A percentile compares a stretch with the other conserved stretches of the same genome.
These are phyloP conservation scores for Heterochromis multidens DNA, from an alignment of 2,113 vertebrate species.

Conservation along the genomic window DNA sequence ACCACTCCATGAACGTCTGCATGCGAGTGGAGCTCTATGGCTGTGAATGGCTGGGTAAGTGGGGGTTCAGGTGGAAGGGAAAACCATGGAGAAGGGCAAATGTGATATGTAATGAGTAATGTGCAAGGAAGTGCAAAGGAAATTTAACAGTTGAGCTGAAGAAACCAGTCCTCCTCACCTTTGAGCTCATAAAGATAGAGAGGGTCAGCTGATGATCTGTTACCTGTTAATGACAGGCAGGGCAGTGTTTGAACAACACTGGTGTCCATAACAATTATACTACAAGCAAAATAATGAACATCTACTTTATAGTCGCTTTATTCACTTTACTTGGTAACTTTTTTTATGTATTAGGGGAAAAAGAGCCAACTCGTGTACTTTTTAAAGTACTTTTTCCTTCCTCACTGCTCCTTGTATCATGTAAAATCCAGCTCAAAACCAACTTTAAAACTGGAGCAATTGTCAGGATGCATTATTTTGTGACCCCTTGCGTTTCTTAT, in stretches of 20 bases:
- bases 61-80: background rate
- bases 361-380: background rate
- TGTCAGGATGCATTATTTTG: background rate
- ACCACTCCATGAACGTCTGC: constrained; percentile 96
- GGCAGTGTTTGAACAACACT: background rate
- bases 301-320: background rate
- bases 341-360: background rate
- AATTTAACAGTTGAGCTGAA: background rate
- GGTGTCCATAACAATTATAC: background rate
- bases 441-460: background rate
- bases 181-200: constrained; percentile 33
- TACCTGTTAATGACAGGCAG: background rate
- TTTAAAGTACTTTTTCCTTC: background rate
- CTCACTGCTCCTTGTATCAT: background rate
- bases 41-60: constrained; percentile 93
- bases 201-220: background rate
- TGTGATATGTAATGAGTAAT: background rate
- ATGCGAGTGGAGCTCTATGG: constrained; percentile 97
- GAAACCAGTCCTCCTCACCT: background rate
- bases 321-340: background rate
- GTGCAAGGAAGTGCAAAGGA: background rate
- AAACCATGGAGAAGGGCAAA: background rate
- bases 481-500: background rate
- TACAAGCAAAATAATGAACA: background rate
- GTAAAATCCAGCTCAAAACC: background rate